Evolutionary conservation across 1,140 invertebrate species (phyloP).

Genomic region (Diprion similis): DNA sequence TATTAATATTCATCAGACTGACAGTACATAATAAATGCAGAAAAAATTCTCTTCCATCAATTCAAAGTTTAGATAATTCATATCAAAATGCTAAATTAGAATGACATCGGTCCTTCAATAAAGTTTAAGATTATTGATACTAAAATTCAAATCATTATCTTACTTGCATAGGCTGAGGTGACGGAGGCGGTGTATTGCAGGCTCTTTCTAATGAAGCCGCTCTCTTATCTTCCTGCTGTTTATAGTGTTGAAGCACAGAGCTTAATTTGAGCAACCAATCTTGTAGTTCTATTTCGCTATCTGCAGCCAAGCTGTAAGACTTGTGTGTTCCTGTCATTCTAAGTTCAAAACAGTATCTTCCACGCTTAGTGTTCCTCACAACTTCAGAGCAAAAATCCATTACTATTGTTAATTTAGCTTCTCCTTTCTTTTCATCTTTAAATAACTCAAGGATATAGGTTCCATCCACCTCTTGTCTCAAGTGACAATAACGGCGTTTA

Average conservation of each 20-base stretch:
- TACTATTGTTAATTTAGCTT: constrained; percentile 90
- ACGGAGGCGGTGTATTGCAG: constrained; percentile 64
- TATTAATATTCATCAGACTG: neutral
- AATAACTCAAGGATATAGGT: constrained; percentile 90
- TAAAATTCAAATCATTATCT: constrained; percentile 7
- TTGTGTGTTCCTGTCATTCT: constrained; percentile 83
- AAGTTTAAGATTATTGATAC: constrained; percentile 12
- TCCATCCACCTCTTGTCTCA: constrained; percentile 88
- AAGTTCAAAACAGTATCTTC: constrained; percentile 88
- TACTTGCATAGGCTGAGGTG: constrained; percentile 59
- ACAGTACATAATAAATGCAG: neutral
- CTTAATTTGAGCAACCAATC: constrained; percentile 82
- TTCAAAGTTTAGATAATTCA: neutral
- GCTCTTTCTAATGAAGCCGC: constrained; percentile 69
- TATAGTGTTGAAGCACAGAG: constrained; percentile 78
- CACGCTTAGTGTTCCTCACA: constrained; percentile 84
- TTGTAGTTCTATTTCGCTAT: constrained; percentile 83
- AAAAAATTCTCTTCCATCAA: neutral
- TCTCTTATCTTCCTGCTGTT: constrained; percentile 75
- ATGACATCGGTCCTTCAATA: constrained; percentile 1
- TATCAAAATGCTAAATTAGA: neutral
- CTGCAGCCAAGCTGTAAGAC: constrained; percentile 85
- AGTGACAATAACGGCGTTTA: constrained; percentile 87
- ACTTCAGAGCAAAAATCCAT: constrained; percentile 93
- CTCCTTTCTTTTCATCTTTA: constrained; percentile 91